Conservation (phyloP, 35 echinoderm and acorn worm species). For the Ptychodera flava region DNA sequence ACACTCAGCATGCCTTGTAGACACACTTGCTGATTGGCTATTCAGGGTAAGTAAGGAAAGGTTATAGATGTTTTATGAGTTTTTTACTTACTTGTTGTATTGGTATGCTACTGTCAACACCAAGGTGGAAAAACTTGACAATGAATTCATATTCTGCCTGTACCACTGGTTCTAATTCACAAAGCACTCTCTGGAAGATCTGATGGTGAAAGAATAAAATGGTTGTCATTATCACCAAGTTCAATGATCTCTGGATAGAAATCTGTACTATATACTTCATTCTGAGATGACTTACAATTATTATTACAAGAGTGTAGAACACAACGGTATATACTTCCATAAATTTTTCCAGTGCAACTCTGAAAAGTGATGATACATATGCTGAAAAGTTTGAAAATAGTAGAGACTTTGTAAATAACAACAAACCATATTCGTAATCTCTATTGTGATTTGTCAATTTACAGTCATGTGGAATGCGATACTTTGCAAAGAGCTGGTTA, state of each 20-base stretch:
- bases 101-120: conserved; percentile 15
- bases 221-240: not conserved
- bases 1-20: too few species aligned
- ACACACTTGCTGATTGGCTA: too few species aligned
- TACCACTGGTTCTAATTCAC: conserved; percentile 75
- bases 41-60: too few species aligned
- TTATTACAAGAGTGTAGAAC: not conserved
- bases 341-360: not conserved
- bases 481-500: too few species aligned
- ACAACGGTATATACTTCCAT: not conserved
- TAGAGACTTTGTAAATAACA: too few species aligned
- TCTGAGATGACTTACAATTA: not conserved
- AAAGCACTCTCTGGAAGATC: conserved; percentile 72
- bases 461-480: too few species aligned
- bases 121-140: conserved; percentile 78
- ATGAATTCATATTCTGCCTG: conserved; percentile 91
- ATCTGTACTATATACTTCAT: too few species aligned
- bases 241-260: too few species aligned
- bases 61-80: too few species aligned
- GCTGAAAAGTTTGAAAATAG: too few species aligned
- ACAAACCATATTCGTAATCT: too few species aligned
- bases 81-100: not conserved
- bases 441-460: too few species aligned
- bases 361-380: not conserved
- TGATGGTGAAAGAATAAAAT: conserved; percentile 9